A percentile compares a stretch with the other conserved stretches of the same genome.
These are phyloP conservation scores for Parelbella ahira DNA, from an alignment of 2,888 invertebrate genomes.

Conservation along the genomic window DNA sequence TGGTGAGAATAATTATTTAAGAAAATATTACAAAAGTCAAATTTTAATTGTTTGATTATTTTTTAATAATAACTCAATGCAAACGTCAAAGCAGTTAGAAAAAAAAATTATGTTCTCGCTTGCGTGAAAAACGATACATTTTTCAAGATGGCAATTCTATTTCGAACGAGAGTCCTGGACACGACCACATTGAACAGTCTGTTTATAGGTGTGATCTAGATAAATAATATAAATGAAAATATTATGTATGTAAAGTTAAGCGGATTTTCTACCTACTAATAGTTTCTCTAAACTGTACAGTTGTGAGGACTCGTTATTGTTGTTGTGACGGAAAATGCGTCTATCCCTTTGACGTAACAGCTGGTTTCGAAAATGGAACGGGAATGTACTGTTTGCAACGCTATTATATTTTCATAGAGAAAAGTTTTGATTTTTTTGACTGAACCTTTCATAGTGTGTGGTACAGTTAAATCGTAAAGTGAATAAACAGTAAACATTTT, in stretches of 20 bases:
- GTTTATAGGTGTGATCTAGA: slow-evolving; percentile 50
- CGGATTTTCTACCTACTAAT: slow-evolving; percentile 68
- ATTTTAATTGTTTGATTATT: too few species aligned
- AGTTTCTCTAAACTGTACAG: slow-evolving; percentile 60
- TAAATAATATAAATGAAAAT: slow-evolving; percentile 56
- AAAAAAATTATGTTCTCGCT: too few species aligned
- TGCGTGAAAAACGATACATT: too few species aligned
- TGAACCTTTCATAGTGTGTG: too few species aligned
- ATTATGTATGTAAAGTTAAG: slow-evolving; percentile 35
- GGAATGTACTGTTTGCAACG: slow-evolving; percentile 11
- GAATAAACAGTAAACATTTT: too few species aligned
- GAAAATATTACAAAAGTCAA: too few species aligned
- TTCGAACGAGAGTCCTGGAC: slow-evolving; percentile 52
- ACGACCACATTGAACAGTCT: slow-evolving; percentile 57
- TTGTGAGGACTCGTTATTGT: slow-evolving; percentile 57
- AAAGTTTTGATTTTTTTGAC: too few species aligned
- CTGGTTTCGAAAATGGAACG: slow-evolving; percentile 27
- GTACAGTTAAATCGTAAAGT: too few species aligned
- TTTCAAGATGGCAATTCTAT: slow-evolving; percentile 21
- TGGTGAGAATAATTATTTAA: too few species aligned
- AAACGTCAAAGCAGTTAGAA: too few species aligned
- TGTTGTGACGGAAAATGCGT: slow-evolving; percentile 31
- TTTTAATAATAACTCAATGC: too few species aligned
- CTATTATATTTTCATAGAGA: slow-evolving; percentile 2
- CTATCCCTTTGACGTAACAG: slow-evolving; percentile 27